Conservation (phyloP, 30 jellyfish, hydroid and myxozoan species). For the Turritopsis dohrnii region DNA sequence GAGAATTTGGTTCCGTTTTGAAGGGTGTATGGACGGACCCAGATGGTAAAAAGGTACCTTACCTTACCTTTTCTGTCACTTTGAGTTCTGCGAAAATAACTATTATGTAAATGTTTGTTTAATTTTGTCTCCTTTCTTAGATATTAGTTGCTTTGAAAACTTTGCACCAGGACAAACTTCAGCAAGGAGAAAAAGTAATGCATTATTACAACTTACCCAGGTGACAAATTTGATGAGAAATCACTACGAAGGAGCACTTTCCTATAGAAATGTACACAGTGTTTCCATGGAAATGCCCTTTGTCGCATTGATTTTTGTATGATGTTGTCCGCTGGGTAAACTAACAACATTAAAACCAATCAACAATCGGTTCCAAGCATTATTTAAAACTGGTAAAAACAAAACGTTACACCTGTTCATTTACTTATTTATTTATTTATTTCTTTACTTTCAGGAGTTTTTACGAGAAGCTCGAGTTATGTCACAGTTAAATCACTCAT, state of each 20-base stretch:
- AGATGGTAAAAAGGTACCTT: slow-evolving; percentile 59
- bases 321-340: too few species aligned
- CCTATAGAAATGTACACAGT: too few species aligned
- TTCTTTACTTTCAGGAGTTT: slow-evolving; percentile 58
- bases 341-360: too few species aligned
- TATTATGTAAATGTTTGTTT: too few species aligned
- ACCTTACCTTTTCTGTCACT: background rate
- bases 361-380: too few species aligned
- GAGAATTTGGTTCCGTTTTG: slow-evolving; percentile 92
- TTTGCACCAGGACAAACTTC: slow-evolving; percentile 74
- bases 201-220: background rate
- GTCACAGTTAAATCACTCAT: slow-evolving; percentile 86
- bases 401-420: too few species aligned
- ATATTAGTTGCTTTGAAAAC: slow-evolving; percentile 81
- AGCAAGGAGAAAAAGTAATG: slow-evolving; percentile 88
- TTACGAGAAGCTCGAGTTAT: slow-evolving; percentile 91
- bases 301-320: too few species aligned
- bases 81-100: too few species aligned
- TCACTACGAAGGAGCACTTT: too few species aligned
- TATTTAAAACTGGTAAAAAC: too few species aligned
- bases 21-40: slow-evolving; percentile 85
- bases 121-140: slow-evolving; percentile 26
- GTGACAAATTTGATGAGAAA: background rate
- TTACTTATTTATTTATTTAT: background rate
- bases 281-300: too few species aligned